Evolutionary conservation across 2,113 vertebrate genomes (phyloP).

Genomic region (Nanorana parkeri): DNA sequence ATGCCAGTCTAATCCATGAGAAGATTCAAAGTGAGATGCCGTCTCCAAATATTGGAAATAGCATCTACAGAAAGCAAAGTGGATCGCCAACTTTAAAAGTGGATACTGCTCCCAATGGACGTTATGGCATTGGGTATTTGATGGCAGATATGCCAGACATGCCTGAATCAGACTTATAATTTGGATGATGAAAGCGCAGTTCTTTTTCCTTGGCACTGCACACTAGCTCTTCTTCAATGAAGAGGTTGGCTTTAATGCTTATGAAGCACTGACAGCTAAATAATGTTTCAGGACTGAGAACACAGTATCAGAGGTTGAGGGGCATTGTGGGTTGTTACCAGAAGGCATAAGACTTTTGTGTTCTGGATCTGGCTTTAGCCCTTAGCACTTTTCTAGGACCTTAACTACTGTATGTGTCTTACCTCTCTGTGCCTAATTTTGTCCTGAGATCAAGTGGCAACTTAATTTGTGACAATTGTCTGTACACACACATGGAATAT

Average conservation of each 20-base stretch:
- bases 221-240: conserved; percentile 60
- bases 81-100: conserved; percentile 70
- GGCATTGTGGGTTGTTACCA: conserved; percentile 12
- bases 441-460: conserved; percentile 29
- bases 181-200: conserved; percentile 11
- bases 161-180: conserved; percentile 93
- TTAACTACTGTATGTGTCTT: conserved; percentile 55
- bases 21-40: conserved; percentile 88
- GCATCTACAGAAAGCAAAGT: conserved; percentile 89
- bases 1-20: conserved; percentile 86
- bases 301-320: conserved; percentile 24
- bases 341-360: conserved; percentile 31
- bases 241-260: conserved; percentile 63
- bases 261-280: conserved; percentile 73
- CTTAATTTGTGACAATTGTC: conserved; percentile 16
- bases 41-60: conserved; percentile 87
- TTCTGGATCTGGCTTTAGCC: conserved; percentile 48
- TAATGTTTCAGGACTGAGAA: conserved; percentile 59
- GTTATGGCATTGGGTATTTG: conserved; percentile 92
- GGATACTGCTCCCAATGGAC: conserved; percentile 88
- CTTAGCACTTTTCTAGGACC: conserved; percentile 52
- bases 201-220: conserved; percentile 60
- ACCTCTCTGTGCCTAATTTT: conserved; percentile 55
- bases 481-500: conserved; percentile 22
- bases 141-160: conserved; percentile 93